Conservation (phyloP, 2,888 invertebrate genomes). For the Coecobrya sp. region DNA sequence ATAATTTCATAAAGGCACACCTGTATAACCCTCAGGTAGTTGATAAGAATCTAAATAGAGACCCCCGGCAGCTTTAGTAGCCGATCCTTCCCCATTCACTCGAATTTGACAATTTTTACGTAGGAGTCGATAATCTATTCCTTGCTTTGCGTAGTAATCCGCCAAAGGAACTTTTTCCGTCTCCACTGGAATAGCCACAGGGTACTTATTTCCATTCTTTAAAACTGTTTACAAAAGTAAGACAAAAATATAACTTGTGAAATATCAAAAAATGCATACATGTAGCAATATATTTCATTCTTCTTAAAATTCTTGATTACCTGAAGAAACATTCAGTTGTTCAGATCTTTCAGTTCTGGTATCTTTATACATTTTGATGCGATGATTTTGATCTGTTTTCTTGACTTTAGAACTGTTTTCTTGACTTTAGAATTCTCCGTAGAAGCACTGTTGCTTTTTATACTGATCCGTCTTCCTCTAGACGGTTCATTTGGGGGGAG, state of each 20-base stretch:
- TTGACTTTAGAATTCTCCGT: background rate
- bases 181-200: background rate
- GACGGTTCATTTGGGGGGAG: background rate
- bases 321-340: no score
- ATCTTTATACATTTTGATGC: no score
- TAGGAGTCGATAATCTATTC: slow-evolving; percentile 40
- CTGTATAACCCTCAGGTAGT: slow-evolving; percentile 76
- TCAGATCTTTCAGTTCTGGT: no score
- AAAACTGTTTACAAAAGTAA: no score
- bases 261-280: no score
- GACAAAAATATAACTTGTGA: no score
- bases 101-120: slow-evolving; percentile 55
- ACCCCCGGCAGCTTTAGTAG: background rate
- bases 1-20: slow-evolving; percentile 28
- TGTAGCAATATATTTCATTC: no score
- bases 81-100: slow-evolving; percentile 25
- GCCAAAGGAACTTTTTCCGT: slow-evolving; percentile 28
- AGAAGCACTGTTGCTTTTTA: background rate
- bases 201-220: no score
- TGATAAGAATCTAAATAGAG: slow-evolving; percentile 62
- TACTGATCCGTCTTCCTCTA: background rate
- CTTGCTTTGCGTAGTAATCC: slow-evolving; percentile 48
- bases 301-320: no score
- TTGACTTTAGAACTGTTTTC: background rate
- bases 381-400: no score